Base-by-base conservation (phyloP, 1,140 invertebrate species). In the Melanaphis sacchari region DNA sequence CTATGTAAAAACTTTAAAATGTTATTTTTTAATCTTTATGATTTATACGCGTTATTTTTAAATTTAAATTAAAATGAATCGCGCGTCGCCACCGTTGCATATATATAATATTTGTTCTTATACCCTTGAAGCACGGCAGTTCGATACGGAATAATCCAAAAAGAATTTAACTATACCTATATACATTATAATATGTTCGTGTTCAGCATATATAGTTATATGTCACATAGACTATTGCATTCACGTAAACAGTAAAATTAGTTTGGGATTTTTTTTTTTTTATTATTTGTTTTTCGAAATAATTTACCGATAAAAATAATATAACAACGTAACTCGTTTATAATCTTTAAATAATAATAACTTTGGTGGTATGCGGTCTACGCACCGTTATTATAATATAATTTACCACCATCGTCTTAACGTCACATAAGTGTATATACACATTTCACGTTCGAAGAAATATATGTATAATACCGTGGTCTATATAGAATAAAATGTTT, bases 11-110 rank as follows among this genome's bases (percentile, higher is more conserved):
- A 90, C 52, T 90, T 41, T 66, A 54, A 41, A 66, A 90, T 38
- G 38, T 54, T 36, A 38, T 90, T 66, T 90, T 90, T 90, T 90
- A 90, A 90, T 90, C 46, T 59, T 90, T 90, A 90, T 90, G 88
- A 90, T 90, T 90, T 90, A 90, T 90, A 59, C 26, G 54, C 49
- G 26, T 15, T 59, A 59, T 90, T 40, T 66, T n/a, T 46, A 36
- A 18, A n/a, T 49, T 88, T 49, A 52, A 54, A 41, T 90, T 90
- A 59, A 66, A 90, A 90, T 40, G 41, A 90, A 90, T 41, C 52
- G 38, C 89, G 36, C 7, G 54, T 31, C 31, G 7, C 21, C 22
- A 36, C 49, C 22, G 22, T 31, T 31, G 11, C 38, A 24, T 59
- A n/a, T 49, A 76, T 21, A 76, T 76, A 76, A 76, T 76, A 46